Conservation (phyloP, 2,113 vertebrate species). For the Petromus typicus region DNA sequence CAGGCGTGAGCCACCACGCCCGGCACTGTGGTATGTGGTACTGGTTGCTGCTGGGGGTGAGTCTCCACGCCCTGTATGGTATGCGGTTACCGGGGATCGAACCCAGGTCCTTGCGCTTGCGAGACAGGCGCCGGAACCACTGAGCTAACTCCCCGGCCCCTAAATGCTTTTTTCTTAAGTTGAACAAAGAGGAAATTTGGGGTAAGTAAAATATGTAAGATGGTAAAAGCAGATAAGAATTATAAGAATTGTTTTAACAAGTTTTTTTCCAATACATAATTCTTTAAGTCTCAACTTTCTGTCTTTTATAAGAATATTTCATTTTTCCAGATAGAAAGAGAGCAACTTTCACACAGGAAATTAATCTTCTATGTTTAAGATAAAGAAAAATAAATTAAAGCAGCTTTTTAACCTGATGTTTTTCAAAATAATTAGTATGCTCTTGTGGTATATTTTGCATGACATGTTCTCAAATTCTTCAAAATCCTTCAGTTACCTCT, state of each 20-base stretch:
- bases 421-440: not conserved
- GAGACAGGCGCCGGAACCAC: no score
- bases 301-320: not conserved
- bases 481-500: not conserved
- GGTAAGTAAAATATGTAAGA: not conserved
- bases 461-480: not conserved
- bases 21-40: no score
- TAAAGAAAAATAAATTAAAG: not conserved
- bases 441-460: not conserved
- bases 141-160: no score
- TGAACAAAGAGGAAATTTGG: not conserved
- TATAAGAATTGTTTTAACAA: not conserved
- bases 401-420: not conserved
- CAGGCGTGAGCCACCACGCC: no score
- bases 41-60: no score
- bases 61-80: no score
- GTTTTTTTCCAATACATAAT: not conserved
- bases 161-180: not conserved
- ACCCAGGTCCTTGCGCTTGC: no score
- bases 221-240: not conserved
- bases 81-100: no score
- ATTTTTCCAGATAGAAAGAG: not conserved
- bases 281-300: not conserved
- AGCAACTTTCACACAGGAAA: not conserved
- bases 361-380: not conserved